Base-by-base conservation (phyloP, 2,888 invertebrate genomes). In the Ypsolopha scabrella region DNA sequence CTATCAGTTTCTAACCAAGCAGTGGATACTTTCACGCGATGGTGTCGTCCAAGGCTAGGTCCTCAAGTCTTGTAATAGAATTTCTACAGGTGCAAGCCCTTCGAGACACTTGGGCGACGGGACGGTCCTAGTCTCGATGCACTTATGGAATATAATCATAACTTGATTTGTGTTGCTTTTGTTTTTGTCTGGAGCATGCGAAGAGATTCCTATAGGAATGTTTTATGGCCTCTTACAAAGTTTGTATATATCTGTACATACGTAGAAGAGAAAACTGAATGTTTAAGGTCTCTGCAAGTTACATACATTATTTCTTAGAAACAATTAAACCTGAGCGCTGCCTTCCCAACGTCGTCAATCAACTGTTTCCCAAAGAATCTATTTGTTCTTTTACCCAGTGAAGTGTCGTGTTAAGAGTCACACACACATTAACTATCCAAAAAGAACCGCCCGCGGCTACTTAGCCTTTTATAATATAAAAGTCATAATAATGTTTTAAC, bases 401-500 rank as follows among this genome's bases (percentile, higher is more conserved):
- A 43, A 10, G n/a, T 46, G 46, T 46, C 11, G 46, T 34, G 46
- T 33, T 11, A 37, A 13, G 47, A 11, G 48, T 50, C 34, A 47
- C 36, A 39, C 37, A 53, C 48, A 33, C 36, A 44, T 9, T 44
- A 11, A 14, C 35, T 43, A 51, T 48, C 47, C 35, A 13, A 45
- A 41, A 44, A 52, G 36, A 45, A 53, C 55, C 57, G 55, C 54
- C 55, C 56, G 53, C 58, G 62, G 56, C 53, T 54, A n/a, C 54
- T 47, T 41, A 43, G 58, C 61, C 61, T 65, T n/a, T 60, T 58
- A 62, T 61, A 67, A 65, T 66, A 68, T 69, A 70, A 68, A 68
- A 68, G 65, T 72, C 69, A 70, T 71, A 71, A 69, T 72, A 73
- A 73, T 70, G 68, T 67, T 73, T 67, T 65, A 71, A 72, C 66